These are phyloP conservation scores for Acyrthosiphon pisum DNA, from an alignment of 1,140 invertebrate species.

Conservation along the genomic window DNA sequence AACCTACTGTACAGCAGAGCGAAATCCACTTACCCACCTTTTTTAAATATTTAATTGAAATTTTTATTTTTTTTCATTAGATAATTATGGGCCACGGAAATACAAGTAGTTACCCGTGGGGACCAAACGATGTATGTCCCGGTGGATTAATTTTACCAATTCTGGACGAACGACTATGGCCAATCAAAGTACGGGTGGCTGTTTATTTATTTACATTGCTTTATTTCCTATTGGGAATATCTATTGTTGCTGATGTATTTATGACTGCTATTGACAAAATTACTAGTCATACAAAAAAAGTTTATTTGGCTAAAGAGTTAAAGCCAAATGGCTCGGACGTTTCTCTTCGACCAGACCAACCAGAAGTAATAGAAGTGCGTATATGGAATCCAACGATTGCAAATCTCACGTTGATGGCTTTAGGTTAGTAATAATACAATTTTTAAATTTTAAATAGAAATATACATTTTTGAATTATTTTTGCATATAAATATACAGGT, in stretches of 20 bases:
- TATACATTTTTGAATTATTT: background rate
- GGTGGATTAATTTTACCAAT: constrained; percentile 68
- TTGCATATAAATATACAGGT: background rate
- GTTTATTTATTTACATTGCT: constrained; percentile 69
- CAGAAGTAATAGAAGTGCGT: constrained; percentile 63
- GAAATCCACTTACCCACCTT: too few relatives aligned
- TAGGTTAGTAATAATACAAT: constrained; percentile 62
- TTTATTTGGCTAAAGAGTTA: constrained; percentile 62
- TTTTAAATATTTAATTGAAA: too few relatives aligned
- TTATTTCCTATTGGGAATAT: constrained; percentile 68
- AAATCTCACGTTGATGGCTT: constrained; percentile 74
- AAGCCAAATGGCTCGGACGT: constrained; percentile 59
- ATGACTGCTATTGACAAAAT: constrained; percentile 74
- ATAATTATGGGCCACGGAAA: constrained; percentile 57
- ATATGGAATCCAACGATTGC: constrained; percentile 75
- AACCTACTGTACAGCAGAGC: too few relatives aligned
- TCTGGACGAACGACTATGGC: constrained; percentile 68
- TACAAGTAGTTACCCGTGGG: constrained; percentile 59
- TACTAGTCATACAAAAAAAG: constrained; percentile 70
- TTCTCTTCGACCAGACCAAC: constrained; percentile 61
- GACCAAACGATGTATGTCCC: constrained; percentile 63
- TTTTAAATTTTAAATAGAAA: background rate
- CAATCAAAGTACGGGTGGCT: constrained; percentile 63
- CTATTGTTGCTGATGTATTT: constrained; percentile 73
- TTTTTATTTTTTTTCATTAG: background rate